Evolutionary conservation across 2,888 invertebrate species (phyloP), one percentile per base, ranked within the genome.

Genomic region (Pimpla rufipes): DNA sequence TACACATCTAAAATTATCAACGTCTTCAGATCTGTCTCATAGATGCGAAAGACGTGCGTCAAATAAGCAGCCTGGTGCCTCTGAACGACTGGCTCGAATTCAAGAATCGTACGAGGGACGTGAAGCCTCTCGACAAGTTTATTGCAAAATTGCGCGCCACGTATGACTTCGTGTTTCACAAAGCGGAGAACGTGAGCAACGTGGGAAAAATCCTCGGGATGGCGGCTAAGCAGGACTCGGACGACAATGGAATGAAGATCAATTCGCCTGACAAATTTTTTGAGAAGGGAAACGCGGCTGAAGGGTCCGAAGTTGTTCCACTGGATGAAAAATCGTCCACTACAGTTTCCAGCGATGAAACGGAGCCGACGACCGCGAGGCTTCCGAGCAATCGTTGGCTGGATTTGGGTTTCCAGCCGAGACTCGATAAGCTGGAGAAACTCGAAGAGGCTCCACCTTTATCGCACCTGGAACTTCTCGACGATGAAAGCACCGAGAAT

Each of bases 121-220:
- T 88, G 21, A 90, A 87, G 45, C 89, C 90, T 0, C 37, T 91
- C 47, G 90, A 91, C 77, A 92, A 88, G 68, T 88, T 92, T 13
- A 75, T 90, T 8, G 90, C 88, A 1, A 92, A 91, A 87, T 86
- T 92, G 76, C 89, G 89, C 42, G 88, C 91, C 18, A 90, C 90
- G 11, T 92, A 91, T 70, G 86, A 92, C 70, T 90, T 90, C 55
- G 90, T 92, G 8, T 91, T 92, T 70, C 90, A 85, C 59, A 90
- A 90, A 70, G 78, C 89, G 1, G 89, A 90, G 45, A 88, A 90
- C 59, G 87, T 88, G 1, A 90, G 87, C 67, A 89, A 90, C 77
- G 86, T 91, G 29, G 90, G 89, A 73, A 89, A 87, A 64, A 90
- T 90, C 68, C 42, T 88, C 2, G 59, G 80, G 4, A 88, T 86